phyloP scores from a whole-genome alignment of 2,797 vertebrate genomes.

The Channa striata region DNA sequence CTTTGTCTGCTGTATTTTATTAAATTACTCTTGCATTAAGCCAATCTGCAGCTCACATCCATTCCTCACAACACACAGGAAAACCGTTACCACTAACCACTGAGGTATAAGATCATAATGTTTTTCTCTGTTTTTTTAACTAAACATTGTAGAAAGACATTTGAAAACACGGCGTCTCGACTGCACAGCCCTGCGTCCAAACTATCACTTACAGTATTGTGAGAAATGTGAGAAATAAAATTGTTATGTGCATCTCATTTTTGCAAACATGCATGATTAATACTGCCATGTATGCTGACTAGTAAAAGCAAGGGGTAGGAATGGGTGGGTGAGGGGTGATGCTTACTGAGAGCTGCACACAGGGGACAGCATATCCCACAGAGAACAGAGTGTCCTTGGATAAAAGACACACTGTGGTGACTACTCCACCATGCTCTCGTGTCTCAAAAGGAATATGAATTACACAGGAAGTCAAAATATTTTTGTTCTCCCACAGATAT shows the following conservation, averaged over 20 bases:
- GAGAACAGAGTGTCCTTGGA: conserved; percentile 45
- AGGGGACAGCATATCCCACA: conserved; percentile 39
- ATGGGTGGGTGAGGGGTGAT: conserved; percentile 53
- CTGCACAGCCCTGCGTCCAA: background rate
- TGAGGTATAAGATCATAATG: conserved; percentile 43
- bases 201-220: conserved; percentile 26
- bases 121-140: conserved; percentile 7
- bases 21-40: conserved; percentile 75
- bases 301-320: conserved; percentile 54
- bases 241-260: conserved; percentile 28
- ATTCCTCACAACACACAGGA: conserved; percentile 69
- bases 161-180: conserved; percentile 12
- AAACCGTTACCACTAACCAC: conserved; percentile 63
- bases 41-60: conserved; percentile 55
- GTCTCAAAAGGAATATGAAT: conserved; percentile 31
- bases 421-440: conserved; percentile 35
- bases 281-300: conserved; percentile 65
- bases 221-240: conserved; percentile 31
- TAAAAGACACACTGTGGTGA: conserved; percentile 34
- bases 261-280: conserved; percentile 48
- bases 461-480: conserved; percentile 18
- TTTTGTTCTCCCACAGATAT: background rate
- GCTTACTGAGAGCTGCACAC: conserved; percentile 50
- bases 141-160: conserved; percentile 3
- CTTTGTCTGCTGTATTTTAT: conserved; percentile 71